Evolutionary conservation across 2,888 invertebrate species (phyloP), one percentile per base, ranked within the genome.

Genomic region (Apamea anceps): DNA sequence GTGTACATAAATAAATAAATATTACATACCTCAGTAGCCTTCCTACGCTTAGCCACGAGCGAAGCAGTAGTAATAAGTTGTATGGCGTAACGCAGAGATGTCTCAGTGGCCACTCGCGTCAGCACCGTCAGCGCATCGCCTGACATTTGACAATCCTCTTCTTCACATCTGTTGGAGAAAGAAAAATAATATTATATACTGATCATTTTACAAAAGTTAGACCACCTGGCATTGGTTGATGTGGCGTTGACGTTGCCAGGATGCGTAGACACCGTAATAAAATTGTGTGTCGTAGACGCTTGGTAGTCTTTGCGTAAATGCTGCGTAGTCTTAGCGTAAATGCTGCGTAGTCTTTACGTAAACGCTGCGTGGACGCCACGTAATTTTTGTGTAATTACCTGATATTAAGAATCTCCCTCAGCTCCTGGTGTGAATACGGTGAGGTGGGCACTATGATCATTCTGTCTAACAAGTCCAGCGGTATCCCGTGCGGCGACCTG

Each of bases 11-110:
- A 4, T 37, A 37, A 37, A 37, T 37, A 37, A 37, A 37, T 37
- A 37, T 37, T 37, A 60, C 83, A 67, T 45, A 99, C 98, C 97
- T 99, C 98, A 7, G 98, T 97, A 0, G 98, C 98, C 96, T 99
- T 99, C 88, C 99, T 97, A 89, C 99, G 98, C 71, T 98, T 97
- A 77, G 99, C 98, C n/a, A 99, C 99, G n/a, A 99, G 98, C 88
- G 98, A 98, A 0, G 99, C 98, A 0, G 99, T 99, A 57, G 99
- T 99, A 90, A 99, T 99, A 57, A 99, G 97, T 93, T 99, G 99
- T 94, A 99, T 99, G 54, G 99, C 99, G 96, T 99, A 99, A 80
- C 99, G 98, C 25, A 99, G 97, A 0, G 99, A 99, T 0, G 99
- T 99, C 93, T 99, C 99, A 21, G 98, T 98, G 1, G 99, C 99